Evolutionary conservation across 2,113 vertebrate genomes (phyloP), one percentile per base, ranked within the genome.

Genomic region (Xyrauchen texanus): DNA sequence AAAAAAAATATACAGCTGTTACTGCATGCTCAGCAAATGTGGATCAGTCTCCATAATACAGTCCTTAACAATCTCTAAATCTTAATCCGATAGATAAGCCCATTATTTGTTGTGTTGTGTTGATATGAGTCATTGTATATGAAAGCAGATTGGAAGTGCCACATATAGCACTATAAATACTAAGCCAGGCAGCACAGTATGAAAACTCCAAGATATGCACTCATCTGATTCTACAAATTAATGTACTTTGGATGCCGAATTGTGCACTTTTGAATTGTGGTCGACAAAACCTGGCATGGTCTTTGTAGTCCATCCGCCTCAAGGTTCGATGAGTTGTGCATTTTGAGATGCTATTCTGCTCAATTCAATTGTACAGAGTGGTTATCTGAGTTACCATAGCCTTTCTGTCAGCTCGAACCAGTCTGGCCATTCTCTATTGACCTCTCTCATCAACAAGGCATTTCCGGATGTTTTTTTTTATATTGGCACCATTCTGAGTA

Each of bases 21-120:
- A 16, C 0, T 62, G 9, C 44, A 77, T 11, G 21, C 21, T 1
- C 21, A 34, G 21, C 3, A 34, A 34, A 34, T 34, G 57, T 13
- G 76, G 57, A 68, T 51, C 12, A 12, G 55, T 61, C 79, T 52
- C 51, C 53, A 42, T 57, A 57, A 74, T 70, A 76, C 12, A 74
- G 42, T 73, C 79, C 21, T 34, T 34, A 34, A 34, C 21, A 34
- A 34, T 34, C 67, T 76, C 61, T 52, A 42, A 13, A 60, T 74
- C 68, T 80, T 81, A 60, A 76, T 80, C 62, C 45, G 64, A 77
- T 51, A 76, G 82, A 85, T 91, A 90, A 90, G 88, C 90, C 85
- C 81, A 44, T 86, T 86, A 84, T 91, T 34, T 34, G 21, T 34
- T 34, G 21, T 34, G 21, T 34, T 34, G 21, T 34, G 3, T 3